Evolutionary conservation across 1,140 invertebrate genomes (phyloP), one percentile per base, ranked within the genome.

Genomic region (Acromyrmex echinatior): DNA sequence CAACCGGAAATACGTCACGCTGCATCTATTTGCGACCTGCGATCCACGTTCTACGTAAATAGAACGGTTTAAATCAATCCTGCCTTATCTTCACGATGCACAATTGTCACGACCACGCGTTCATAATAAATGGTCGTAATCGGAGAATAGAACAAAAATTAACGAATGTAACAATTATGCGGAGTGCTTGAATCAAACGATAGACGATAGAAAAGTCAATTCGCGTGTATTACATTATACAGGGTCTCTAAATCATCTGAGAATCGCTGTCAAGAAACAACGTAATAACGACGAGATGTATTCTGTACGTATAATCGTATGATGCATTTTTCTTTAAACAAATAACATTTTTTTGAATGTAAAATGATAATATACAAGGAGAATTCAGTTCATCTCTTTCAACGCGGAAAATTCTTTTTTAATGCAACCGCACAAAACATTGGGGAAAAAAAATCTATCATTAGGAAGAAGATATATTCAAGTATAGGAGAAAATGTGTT

Each of bases 121-220:
- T 63, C 77, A n/a, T 66, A 21, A 79, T 66, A 31, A 79, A 35
- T 12, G 25, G 6, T 65, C 18, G 7, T n/a, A 51, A 65, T 6
- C 5, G 39, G 58, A 28, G 45, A 16, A 35, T 66, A 14, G 21
- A 31, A n/a, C 1, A 49, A 7, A 51, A 25, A 63, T 51, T 14
- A 4, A n/a, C 39, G 12, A n/a, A 12, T 49, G 14, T 35, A n/a
- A 65, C 35, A 49, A 49, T 79, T n/a, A 21, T n/a, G 45, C 35
- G 18, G 60, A 25, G 14, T 10, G 35, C 18, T 14, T 49, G 25
- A 66, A 66, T n/a, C 5, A 66, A 66, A 31, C 3, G 45, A 66
- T n/a, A 14, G 9, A 62, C 18, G 21, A 14, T 65, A 21, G 18
- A 53, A 79, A 68, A 68, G 65, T 49, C 56, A 39, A 39, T 49